Evolutionary conservation across 2,797 vertebrate genomes (phyloP), one percentile per base, ranked within the genome.

Genomic region (Premnoplex brunnescens): DNA sequence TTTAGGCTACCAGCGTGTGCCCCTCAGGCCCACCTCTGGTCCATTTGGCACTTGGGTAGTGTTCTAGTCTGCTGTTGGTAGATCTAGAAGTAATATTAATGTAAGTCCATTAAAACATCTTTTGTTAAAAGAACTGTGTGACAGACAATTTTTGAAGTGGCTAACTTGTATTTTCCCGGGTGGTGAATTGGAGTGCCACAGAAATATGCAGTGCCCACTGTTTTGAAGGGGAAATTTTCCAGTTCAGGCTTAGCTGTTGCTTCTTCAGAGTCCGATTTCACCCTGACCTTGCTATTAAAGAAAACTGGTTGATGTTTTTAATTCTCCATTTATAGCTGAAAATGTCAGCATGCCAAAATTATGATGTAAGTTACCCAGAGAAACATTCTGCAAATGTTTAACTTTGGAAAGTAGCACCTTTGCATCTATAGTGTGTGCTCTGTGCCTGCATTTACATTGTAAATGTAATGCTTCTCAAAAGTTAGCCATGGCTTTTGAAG

Each of bases 331-430:
- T 93, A 93, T 82, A 96, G 77, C 55, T 88, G 58, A 89, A 92
- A 94, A 94, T 56, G 34, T 68, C 67, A 88, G 43, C 32, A 72
- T 88, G 54, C 73, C 85, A 85, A 56, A 88, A 84, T 58, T 21
- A 36, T 67, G 86, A 95, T 92, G 68, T 27, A 91, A 86, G 48
- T 88, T 91, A 64, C 56, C 94, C 54, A 72, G 24, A 92, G 77
- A 86, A 96, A 51, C 67, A 75, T 92, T 92, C 55, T 66, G 18
- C 36, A 41, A 69, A 81, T 77, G 78, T 96, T 95, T 96, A 85
- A 91, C 81, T 95, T 85, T 12, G 52, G 77, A 84, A 96, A 93
- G 66, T 68, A 81, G 85, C 83, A 81, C 75, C 93, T 92, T 51
- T 95, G 64, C 66, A 74, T 51, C 24, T 62, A 92, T 87, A 96